Percentiles rank a stretch among this genome's conserved stretches.
phyloP scores from a whole-genome alignment of 2,797 vertebrate species.

The Dermochelys coriacea region DNA sequence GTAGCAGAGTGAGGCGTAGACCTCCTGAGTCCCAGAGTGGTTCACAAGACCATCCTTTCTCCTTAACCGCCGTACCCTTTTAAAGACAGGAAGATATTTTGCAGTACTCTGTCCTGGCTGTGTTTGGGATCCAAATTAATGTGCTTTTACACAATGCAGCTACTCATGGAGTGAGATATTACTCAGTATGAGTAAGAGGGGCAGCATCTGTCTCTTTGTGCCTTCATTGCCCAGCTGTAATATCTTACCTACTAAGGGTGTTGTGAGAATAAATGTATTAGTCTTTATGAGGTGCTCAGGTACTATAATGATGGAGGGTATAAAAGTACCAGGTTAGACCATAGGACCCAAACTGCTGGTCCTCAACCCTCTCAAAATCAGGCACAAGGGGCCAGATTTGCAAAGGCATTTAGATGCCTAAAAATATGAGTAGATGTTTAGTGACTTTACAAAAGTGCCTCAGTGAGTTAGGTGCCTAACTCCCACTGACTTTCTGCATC shows the following conservation, averaged over 20 bases:
- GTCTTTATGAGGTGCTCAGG: not conserved
- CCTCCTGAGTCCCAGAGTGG: not conserved
- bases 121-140: not conserved
- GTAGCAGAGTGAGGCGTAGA: not conserved
- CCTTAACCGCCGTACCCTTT: not conserved
- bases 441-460: not conserved
- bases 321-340: not conserved
- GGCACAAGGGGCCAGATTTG: not conserved
- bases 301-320: not conserved
- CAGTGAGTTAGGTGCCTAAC: rapidly evolving
- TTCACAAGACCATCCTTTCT: not conserved
- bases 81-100: not conserved
- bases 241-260: not conserved
- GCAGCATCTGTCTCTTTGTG: not conserved
- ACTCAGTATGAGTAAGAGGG: not conserved
- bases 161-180: not conserved
- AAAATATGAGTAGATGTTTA: not conserved
- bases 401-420: not conserved
- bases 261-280: not conserved
- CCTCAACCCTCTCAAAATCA: not conserved
- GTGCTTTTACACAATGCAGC: not conserved
- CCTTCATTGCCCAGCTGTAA: not conserved
- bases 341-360: not conserved
- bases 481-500: not conserved
- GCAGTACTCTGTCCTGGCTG: not conserved